These are phyloP conservation scores for Stichopus horrens DNA, from an alignment of 53 echinoderm and acorn worm genomes.

Conservation along the genomic window DNA sequence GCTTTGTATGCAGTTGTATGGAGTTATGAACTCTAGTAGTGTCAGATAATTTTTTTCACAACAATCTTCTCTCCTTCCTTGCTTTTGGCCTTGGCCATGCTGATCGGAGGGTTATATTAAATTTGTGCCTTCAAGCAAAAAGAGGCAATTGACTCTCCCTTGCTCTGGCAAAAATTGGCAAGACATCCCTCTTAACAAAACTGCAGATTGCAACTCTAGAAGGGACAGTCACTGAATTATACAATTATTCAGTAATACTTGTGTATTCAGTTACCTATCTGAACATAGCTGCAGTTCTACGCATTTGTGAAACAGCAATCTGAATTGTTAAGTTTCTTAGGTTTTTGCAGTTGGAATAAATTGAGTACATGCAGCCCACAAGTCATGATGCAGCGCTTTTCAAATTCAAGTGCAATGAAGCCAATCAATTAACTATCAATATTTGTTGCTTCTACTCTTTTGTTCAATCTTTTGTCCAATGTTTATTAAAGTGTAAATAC, in stretches of 20 bases:
- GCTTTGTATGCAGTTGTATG: too few relatives aligned
- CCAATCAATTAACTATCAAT: too few relatives aligned
- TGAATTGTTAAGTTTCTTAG: too few relatives aligned
- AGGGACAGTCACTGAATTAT: constrained; percentile 1
- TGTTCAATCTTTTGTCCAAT: too few relatives aligned
- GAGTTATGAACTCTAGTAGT: neutral
- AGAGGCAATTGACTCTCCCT: neutral
- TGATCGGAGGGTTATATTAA: constrained; percentile 4
- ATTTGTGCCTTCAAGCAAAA: constrained; percentile 9
- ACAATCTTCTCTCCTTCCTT: neutral
- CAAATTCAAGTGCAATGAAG: too few relatives aligned
- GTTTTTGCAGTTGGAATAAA: too few relatives aligned
- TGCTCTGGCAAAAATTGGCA: neutral
- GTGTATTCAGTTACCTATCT: neutral
- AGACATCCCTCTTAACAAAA: neutral
- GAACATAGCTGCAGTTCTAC: too few relatives aligned
- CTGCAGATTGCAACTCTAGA: constrained; percentile 1
- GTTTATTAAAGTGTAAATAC: too few relatives aligned
- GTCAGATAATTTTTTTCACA: neutral
- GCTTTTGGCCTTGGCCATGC: neutral
- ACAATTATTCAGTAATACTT: neutral
- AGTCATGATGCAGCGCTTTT: too few relatives aligned
- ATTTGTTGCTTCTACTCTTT: too few relatives aligned
- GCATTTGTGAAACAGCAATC: too few relatives aligned
- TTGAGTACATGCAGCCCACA: too few relatives aligned